Base-by-base conservation (phyloP, 2,888 invertebrate species). In the Mythimna lalbum region DNA sequence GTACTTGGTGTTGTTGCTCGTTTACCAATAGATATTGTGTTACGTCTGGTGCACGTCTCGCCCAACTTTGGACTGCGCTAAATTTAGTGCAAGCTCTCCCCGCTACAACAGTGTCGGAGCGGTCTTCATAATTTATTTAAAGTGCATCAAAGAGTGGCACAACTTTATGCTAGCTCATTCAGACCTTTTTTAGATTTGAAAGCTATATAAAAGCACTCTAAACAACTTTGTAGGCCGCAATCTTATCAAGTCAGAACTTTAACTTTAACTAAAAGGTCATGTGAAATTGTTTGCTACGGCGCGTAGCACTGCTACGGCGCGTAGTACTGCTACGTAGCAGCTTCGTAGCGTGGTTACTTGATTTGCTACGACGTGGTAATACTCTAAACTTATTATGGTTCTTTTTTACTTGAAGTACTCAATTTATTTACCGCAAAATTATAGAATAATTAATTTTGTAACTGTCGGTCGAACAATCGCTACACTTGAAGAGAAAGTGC, bases 21-120 rank as follows among this genome's bases (percentile, higher is more conserved):
- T 5, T 36, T 27, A 72, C 57, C 50, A 63, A 63, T 57, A 50
- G 19, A 63, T 73, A 63, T 59, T 63, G 47, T 63, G 53, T 31
- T 23, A 39, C 52, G 63, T 43, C 19, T 47, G 70, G 33, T 43
- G 12, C 49, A 55, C 31, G 49, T 57, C 43, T 52, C 27, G 21
- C 36, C 12, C 19, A 52, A 52, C 27, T 49, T 47, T 14, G 39
- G 31, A 49, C 31, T n/a, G 49, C 52, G 27, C 36, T 60, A 7
- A 49, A 53, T 72, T 50, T 47, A 19, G 27, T 39, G 39, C 43
- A 17, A 59, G 57, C 50, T 57, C 43, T 21, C 12, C n/a, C 56
- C 19, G 53, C 19, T 50, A 47, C 21, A 19, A 43, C 36, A 21
- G 10, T n/a, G 7, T 43, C 14, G 14, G 19, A 49, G 56, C 23